Evolutionary conservation across 2,113 vertebrate species (phyloP).

Genomic region (Leucosticte australis): DNA sequence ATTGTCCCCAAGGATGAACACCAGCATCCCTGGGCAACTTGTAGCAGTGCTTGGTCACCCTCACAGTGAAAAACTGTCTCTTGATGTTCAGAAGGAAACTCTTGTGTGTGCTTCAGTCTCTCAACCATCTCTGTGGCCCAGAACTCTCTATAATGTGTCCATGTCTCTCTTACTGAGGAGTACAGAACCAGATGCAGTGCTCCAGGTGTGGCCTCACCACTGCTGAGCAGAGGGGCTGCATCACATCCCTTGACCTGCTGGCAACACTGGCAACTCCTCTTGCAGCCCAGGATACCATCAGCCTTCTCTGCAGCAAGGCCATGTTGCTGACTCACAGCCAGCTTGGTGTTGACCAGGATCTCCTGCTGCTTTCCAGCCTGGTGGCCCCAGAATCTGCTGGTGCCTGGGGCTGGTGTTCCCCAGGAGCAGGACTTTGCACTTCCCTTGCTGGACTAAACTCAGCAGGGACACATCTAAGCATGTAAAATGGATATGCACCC

Average conservation of each 20-base stretch:
- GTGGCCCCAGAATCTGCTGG: background rate
- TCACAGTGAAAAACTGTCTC: background rate
- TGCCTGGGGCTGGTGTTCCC: background rate
- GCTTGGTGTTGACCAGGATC: background rate
- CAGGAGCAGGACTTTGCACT: background rate
- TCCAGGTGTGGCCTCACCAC: too few species aligned
- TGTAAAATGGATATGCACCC: background rate
- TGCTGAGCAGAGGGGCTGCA: background rate
- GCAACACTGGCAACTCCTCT: background rate
- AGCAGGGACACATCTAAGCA: background rate
- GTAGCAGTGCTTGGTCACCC: background rate
- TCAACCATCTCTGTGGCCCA: background rate
- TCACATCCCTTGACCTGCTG: background rate
- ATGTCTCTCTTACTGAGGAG: background rate
- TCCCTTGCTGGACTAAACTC: background rate
- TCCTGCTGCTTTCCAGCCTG: background rate
- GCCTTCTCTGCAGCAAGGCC: background rate
- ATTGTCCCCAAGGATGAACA: background rate
- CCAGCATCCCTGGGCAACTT: background rate
- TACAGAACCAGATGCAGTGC: fast-evolving
- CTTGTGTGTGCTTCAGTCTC: background rate
- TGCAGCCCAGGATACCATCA: background rate
- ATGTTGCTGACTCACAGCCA: background rate
- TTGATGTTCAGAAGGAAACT: background rate
- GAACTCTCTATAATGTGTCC: background rate